Percentiles rank a stretch among this genome's conserved stretches.
phyloP scores from a whole-genome alignment of 2,797 vertebrate genomes.

The Acanthopagrus latus region DNA sequence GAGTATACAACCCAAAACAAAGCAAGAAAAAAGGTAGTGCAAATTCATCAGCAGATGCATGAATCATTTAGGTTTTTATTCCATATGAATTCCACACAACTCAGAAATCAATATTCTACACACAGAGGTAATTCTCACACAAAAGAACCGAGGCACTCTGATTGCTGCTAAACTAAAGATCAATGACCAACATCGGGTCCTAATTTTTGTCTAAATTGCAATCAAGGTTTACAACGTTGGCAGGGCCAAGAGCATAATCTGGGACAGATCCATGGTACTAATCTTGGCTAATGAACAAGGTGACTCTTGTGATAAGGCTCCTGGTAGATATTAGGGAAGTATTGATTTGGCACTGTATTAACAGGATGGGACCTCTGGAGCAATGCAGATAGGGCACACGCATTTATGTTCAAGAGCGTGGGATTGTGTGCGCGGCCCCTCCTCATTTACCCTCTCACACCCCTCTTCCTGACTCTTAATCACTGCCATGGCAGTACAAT shows the following conservation, averaged over 20 bases:
- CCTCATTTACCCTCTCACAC: constrained; percentile 53
- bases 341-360: constrained; percentile 74
- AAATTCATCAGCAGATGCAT: constrained; percentile 29
- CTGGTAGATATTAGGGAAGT: constrained; percentile 68
- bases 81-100: constrained; percentile 40
- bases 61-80: constrained; percentile 23
- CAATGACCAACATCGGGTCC: constrained; percentile 68
- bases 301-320: constrained; percentile 77
- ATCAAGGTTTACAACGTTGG: constrained; percentile 68
- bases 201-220: constrained; percentile 79
- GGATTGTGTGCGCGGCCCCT: constrained; percentile 29
- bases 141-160: constrained; percentile 39
- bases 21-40: background rate
- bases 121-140: constrained; percentile 53
- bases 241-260: constrained; percentile 73
- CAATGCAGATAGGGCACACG: constrained; percentile 34
- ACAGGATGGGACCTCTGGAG: constrained; percentile 52
- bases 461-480: constrained; percentile 70
- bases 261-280: constrained; percentile 65
- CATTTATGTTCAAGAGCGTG: constrained; percentile 14
- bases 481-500: constrained; percentile 71
- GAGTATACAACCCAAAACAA: constrained; percentile 7
- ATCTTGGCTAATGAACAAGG: constrained; percentile 82
- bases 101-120: constrained; percentile 59
- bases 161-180: constrained; percentile 73